Percentiles rank a stretch among this genome's conserved stretches.
Evolutionary conservation across 1,140 invertebrate genomes (phyloP).

Genomic region (Panagrolaimus sp.): DNA sequence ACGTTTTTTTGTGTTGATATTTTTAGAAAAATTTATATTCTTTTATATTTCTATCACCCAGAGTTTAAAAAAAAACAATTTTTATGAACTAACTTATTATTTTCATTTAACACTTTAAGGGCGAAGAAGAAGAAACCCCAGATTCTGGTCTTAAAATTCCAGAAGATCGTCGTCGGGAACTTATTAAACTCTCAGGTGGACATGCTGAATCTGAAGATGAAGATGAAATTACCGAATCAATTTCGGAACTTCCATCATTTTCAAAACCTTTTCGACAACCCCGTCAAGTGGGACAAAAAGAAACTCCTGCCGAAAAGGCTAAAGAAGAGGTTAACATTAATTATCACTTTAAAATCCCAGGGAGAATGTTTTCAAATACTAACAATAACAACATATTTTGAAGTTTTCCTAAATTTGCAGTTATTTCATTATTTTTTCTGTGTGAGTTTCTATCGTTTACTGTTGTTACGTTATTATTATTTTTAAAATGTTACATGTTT

Average conservation of each 20-base stretch:
- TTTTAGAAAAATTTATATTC: background rate
- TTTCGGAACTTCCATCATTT: slow-evolving; percentile 54
- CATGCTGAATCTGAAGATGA: slow-evolving; percentile 29
- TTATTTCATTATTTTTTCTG: too few species aligned
- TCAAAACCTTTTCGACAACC: slow-evolving; percentile 9
- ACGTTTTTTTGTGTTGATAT: background rate
- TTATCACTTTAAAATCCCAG: too few species aligned
- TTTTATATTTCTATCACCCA: background rate
- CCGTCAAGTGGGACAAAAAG: background rate
- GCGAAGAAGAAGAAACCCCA: slow-evolving; percentile 39
- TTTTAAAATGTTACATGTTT: too few species aligned
- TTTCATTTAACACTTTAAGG: slow-evolving; percentile 12
- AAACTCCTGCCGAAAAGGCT: background rate
- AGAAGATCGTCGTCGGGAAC: slow-evolving; percentile 40
- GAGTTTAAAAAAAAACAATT: background rate
- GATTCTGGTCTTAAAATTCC: slow-evolving; percentile 44
- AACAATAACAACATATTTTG: too few species aligned
- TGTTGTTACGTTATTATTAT: too few species aligned
- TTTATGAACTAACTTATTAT: slow-evolving; percentile 9
- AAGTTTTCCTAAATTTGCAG: too few species aligned
- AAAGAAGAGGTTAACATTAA: background rate
- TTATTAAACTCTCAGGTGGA: slow-evolving; percentile 31
- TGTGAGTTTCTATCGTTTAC: too few species aligned
- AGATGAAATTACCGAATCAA: slow-evolving; percentile 56
- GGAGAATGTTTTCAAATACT: too few species aligned